These are phyloP conservation scores for Eumacrocentrus americanus DNA, from an alignment of 2,888 invertebrate species.

Conservation along the genomic window DNA sequence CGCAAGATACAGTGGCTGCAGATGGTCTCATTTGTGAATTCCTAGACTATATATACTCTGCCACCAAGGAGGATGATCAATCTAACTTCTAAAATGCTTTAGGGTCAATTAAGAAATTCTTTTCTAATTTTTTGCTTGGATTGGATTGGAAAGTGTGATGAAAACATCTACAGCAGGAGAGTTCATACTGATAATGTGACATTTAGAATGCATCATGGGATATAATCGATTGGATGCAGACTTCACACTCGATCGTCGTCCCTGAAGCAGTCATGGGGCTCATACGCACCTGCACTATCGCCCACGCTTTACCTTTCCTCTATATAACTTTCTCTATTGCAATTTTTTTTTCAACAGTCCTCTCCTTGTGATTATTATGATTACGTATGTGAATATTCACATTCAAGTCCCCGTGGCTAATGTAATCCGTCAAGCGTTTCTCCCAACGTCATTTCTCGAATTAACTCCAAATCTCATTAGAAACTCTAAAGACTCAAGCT, in stretches of 20 bases:
- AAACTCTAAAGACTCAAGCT: no score
- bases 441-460: no score
- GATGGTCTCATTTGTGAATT: no score
- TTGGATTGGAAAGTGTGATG: no score
- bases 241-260: neutral
- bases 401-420: constrained; percentile 18
- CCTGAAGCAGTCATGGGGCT: neutral
- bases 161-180: neutral
- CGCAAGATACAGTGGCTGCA: no score
- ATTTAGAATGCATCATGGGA: neutral
- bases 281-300: constrained; percentile 48
- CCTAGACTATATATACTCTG: no score
- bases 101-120: no score
- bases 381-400: constrained; percentile 18
- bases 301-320: constrained; percentile 52
- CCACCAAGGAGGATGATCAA: no score
- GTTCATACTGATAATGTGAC: neutral
- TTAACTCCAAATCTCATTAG: no score
- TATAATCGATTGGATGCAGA: neutral
- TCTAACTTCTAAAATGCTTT: no score
- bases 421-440: constrained; percentile 21
- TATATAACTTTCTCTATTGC: constrained; percentile 49
- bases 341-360: constrained; percentile 39
- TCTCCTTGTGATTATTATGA: constrained; percentile 13
- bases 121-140: no score